Evolutionary conservation across 2,113 vertebrate genomes (phyloP).

Genomic region (Equus przewalskii): DNA sequence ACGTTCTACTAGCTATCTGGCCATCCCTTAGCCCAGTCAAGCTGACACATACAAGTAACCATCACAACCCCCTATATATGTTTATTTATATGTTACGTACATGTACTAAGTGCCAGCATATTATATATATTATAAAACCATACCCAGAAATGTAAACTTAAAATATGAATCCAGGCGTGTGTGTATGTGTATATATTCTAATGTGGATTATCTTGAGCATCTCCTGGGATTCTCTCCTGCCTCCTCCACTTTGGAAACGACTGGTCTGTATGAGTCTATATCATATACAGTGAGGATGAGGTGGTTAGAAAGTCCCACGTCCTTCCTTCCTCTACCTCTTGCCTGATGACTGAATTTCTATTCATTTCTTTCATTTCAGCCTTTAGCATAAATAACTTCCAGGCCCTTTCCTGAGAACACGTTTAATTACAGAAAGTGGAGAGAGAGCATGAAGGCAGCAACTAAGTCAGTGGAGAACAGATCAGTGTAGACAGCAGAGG

Average conservation of each 20-base stretch:
- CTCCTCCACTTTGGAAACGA: conserved; percentile 4
- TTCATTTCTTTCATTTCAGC: neutral
- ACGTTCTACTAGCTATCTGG: neutral
- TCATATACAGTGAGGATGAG: neutral
- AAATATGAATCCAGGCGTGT: neutral
- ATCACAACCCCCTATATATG: neutral
- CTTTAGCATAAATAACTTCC: neutral
- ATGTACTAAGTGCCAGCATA: neutral
- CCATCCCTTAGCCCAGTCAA: neutral
- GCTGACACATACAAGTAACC: neutral
- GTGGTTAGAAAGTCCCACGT: neutral
- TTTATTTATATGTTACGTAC: neutral
- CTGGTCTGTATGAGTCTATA: neutral
- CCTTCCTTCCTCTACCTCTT: neutral
- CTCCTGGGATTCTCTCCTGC: neutral
- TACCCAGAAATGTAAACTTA: neutral
- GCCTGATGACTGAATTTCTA: neutral
- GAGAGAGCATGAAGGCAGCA: neutral
- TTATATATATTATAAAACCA: neutral
- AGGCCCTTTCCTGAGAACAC: neutral
- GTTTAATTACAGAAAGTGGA: neutral
- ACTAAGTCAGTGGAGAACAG: neutral
- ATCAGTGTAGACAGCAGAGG: neutral
- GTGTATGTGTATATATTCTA: neutral
- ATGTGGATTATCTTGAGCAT: neutral